Evolutionary conservation across 2,113 vertebrate species (phyloP).

Genomic region (Ptyas mucosa): DNA sequence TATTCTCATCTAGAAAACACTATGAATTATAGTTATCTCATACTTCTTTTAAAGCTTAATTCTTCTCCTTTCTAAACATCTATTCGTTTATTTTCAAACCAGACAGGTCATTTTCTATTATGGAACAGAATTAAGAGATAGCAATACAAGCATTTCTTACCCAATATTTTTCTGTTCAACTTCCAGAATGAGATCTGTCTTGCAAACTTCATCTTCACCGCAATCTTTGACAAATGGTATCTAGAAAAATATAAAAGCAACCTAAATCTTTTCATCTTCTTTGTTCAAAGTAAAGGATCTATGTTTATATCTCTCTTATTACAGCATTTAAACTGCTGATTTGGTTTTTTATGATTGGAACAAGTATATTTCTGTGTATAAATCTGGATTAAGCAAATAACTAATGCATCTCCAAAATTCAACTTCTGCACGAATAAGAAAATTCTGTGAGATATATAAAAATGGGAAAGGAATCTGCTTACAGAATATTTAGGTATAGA

Average conservation of each 20-base stretch:
- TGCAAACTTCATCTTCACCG: constrained; percentile 83
- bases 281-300: background rate
- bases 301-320: background rate
- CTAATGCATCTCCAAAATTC: background rate
- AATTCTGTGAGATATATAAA: background rate
- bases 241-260: constrained; percentile 55
- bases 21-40: background rate
- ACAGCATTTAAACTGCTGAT: background rate
- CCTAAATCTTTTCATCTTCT: background rate
- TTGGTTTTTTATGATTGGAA: background rate
- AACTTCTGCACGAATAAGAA: background rate
- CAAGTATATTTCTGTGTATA: background rate
- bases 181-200: constrained; percentile 78
- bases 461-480: background rate
- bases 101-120: background rate
- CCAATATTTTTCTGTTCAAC: constrained; percentile 66
- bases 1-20: background rate
- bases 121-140: background rate
- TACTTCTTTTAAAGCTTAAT: background rate
- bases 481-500: background rate
- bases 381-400: background rate
- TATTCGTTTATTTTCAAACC: background rate
- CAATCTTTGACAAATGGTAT: constrained; percentile 90
- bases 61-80: background rate
- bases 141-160: constrained; percentile 58